Conservation (phyloP, 2,888 invertebrate species). For the Hirtodrosophila duncani region DNA sequence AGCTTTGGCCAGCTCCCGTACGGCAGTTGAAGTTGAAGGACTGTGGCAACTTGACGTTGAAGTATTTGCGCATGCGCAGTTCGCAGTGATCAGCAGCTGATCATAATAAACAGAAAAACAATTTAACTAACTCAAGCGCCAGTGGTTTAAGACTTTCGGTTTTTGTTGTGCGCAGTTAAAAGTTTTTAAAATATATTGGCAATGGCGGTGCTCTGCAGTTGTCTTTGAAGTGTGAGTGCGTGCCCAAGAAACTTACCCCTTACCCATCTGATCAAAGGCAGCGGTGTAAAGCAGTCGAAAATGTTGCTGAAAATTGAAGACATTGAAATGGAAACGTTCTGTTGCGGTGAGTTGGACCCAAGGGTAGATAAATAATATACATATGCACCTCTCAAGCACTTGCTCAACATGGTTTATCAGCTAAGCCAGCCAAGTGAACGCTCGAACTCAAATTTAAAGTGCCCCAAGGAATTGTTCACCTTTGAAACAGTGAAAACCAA, state of each 20-base stretch:
- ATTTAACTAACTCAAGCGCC: too few species aligned
- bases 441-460: too few species aligned
- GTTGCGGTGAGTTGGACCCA: slow-evolving; percentile 73
- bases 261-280: slow-evolving; percentile 14
- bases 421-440: too few species aligned
- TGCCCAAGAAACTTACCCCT: too few species aligned
- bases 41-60: slow-evolving; percentile 61
- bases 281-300: slow-evolving; percentile 15
- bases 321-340: slow-evolving; percentile 76
- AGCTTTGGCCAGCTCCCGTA: slow-evolving; percentile 45
- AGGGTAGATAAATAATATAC: slow-evolving; percentile 2
- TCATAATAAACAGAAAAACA: too few species aligned
- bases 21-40: slow-evolving; percentile 67
- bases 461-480: background rate
- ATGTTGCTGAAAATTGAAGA: slow-evolving; percentile 68
- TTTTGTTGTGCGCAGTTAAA: too few species aligned
- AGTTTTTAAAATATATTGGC: too few species aligned
- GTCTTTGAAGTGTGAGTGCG: too few species aligned
- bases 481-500: slow-evolving; percentile 20
- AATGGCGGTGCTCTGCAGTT: too few species aligned
- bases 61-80: slow-evolving; percentile 56
- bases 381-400: background rate
- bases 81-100: too few species aligned
- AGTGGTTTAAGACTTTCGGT: too few species aligned
- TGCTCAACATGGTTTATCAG: too few species aligned